Evolutionary conservation across 1,140 invertebrate genomes (phyloP), one percentile per base, ranked within the genome.

Genomic region (Zaprionus nigranus): DNA sequence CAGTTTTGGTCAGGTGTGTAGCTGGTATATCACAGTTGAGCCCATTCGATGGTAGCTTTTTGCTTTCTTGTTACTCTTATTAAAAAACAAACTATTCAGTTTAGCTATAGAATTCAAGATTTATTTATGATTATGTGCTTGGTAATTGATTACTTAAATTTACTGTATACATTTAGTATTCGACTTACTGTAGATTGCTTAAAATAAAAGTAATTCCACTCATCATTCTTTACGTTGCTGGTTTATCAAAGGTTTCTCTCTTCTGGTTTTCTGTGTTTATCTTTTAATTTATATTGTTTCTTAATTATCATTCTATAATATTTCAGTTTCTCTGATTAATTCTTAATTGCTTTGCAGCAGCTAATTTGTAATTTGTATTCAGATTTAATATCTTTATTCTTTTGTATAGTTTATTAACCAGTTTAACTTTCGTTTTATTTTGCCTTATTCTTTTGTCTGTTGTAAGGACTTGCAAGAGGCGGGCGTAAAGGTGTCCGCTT

Each of bases 401-500:
- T 7, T 64, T 63, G 28, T 71, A 60, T 63, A 46, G 28, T 83
- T 69, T 20, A 79, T 83, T 79, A 78, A 70, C 56, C 53, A 53
- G 13, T 88, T 80, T 83, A 70, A 72, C 53, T 57, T 67, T 72
- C 71, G 43, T 71, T 82, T 60, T 63, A 71, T 70, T 81, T 24
- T n/a, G 20, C 20, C 28, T 59, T 62, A 68, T 71, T 65, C 36
- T 65, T 62, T 78, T 71, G 60, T 71, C 57, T 69, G 77, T 91
- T 90, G 82, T 93, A 95, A 97, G 97, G 96, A 96, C 93, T 96
- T 97, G 93, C 96, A 97, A 95, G 96, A 96, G 93, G 95, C 95
- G 93, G 97, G 97, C 80, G 96, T 96, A 95, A 97, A 97, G 95
- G 96, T 97, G 93, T 96, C 96, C 91, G 95, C 96, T 93, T 95